These are phyloP conservation scores for honey bee (Apis mellifera) DNA, from an alignment of 1,140 invertebrate genomes.

Conservation along the genomic window DNA sequence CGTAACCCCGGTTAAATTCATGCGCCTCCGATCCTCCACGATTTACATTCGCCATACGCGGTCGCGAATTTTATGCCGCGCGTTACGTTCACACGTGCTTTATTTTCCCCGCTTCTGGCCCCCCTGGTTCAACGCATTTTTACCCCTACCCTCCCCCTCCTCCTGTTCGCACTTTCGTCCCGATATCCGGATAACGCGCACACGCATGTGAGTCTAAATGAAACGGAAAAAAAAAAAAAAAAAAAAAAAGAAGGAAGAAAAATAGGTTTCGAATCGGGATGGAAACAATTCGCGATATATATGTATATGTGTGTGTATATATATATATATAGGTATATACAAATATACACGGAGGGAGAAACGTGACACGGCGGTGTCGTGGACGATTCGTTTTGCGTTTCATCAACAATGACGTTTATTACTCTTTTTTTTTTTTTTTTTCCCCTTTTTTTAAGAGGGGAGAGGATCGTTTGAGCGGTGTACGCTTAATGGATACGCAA, in stretches of 20 bases:
- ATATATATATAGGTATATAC: no score
- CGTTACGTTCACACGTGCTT: conserved; percentile 64
- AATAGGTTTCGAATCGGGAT: conserved; percentile 18
- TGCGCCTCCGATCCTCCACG: conserved; percentile 57
- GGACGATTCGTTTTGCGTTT: conserved; percentile 37
- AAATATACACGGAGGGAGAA: no score
- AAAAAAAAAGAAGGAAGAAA: neutral
- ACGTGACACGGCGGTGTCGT: neutral
- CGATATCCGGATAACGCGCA: neutral
- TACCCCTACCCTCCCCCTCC: neutral
- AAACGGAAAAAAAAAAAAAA: no score
- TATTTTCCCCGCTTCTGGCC: conserved; percentile 40
- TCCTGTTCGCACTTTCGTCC: neutral
- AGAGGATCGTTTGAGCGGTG: conserved; percentile 50
- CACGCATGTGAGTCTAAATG: neutral
- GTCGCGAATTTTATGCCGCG: conserved; percentile 62
- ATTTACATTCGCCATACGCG: conserved; percentile 66
- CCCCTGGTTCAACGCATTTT: neutral
- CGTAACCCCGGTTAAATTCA: conserved; percentile 59
- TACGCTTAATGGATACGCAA: conserved; percentile 54
- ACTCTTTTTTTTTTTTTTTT: conserved; percentile 43
- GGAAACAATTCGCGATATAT: conserved; percentile 57
- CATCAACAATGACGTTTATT: conserved; percentile 56
- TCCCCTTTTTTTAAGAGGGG: conserved; percentile 10
- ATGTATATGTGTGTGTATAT: neutral